Evolutionary conservation across 1,140 invertebrate genomes (phyloP).

Genomic region (Pararge aegeria): DNA sequence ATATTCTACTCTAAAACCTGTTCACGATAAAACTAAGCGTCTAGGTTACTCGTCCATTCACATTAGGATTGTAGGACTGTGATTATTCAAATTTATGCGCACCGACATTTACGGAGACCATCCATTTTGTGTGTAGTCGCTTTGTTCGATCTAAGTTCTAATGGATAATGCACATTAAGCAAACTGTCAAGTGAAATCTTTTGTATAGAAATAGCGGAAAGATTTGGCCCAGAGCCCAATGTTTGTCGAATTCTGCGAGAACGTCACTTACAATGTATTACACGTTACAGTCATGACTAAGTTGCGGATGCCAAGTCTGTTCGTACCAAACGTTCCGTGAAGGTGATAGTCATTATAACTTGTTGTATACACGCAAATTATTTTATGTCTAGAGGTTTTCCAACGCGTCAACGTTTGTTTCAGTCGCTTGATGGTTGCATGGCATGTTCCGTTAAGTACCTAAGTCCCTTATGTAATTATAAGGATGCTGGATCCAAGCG

Average conservation of each 20-base stretch:
- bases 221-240: conserved; percentile 23
- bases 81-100: conserved; percentile 4
- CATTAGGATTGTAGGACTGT: conserved; percentile 6
- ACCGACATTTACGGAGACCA: neutral
- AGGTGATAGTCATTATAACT: neutral
- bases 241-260: conserved; percentile 18
- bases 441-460: too few species aligned
- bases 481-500: too few species aligned
- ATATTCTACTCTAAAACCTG: conserved; percentile 7
- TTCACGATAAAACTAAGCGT: conserved; percentile 15
- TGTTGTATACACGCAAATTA: neutral
- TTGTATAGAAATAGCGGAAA: conserved; percentile 5
- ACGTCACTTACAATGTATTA: neutral
- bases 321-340: neutral
- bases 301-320: neutral
- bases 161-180: conserved; percentile 3
- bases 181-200: conserved; percentile 5
- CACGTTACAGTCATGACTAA: neutral
- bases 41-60: conserved; percentile 19
- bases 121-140: conserved; percentile 1
- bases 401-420: too few species aligned
- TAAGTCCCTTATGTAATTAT: too few species aligned
- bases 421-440: too few species aligned
- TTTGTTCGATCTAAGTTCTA: neutral
- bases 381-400: too few species aligned